These are phyloP conservation scores for Gisinianus flammeolus DNA, from an alignment of 2,888 invertebrate genomes.

Conservation along the genomic window DNA sequence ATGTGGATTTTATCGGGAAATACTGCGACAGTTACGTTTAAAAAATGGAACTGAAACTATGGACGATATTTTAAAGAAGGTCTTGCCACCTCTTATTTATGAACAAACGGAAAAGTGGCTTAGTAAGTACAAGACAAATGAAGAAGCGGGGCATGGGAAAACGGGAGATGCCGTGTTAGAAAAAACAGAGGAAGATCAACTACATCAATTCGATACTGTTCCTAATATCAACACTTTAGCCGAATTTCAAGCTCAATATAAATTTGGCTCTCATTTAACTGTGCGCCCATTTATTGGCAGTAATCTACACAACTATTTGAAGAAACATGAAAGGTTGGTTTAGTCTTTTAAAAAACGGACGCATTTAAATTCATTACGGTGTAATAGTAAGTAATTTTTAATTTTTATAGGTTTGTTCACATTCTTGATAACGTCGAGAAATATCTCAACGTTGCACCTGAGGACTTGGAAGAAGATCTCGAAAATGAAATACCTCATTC, in stretches of 20 bases:
- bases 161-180: not conserved
- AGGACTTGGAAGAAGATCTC: not conserved
- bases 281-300: slow-evolving; percentile 9
- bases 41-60: slow-evolving; percentile 9
- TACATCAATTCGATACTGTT: not conserved
- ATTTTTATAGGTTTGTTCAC: not conserved
- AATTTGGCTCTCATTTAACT: slow-evolving; percentile 23
- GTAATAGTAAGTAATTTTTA: not conserved
- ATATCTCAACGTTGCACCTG: not conserved
- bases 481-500: not conserved
- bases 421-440: slow-evolving; percentile 29
- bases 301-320: slow-evolving; percentile 26
- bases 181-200: not conserved
- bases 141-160: slow-evolving; percentile 3
- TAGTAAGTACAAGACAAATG: slow-evolving; percentile 15
- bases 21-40: slow-evolving; percentile 20
- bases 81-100: slow-evolving; percentile 7
- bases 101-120: slow-evolving; percentile 24
- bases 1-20: slow-evolving; percentile 33
- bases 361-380: too few species aligned
- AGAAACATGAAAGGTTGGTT: slow-evolving; percentile 17
- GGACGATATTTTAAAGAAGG: slow-evolving; percentile 25
- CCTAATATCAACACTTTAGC: not conserved
- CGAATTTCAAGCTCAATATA: slow-evolving; percentile 23
- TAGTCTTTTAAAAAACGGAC: too few species aligned